Base-by-base conservation (phyloP, 2,888 invertebrate species). In the Harmothoe impar region DNA sequence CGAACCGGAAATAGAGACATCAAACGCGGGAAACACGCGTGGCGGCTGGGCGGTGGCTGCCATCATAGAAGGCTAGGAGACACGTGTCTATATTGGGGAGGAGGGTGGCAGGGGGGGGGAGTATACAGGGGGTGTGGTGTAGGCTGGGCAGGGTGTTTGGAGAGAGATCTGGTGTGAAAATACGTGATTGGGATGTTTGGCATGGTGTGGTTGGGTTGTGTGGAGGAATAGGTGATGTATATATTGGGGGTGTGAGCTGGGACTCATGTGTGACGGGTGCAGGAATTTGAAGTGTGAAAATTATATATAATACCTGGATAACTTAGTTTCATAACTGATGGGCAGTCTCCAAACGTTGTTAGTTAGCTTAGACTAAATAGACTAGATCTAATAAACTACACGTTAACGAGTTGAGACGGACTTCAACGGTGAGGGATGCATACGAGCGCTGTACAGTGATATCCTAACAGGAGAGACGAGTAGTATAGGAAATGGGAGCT, bases 1-100 rank as follows among this genome's bases (percentile, higher is more conserved):
- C 72, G 72, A 72, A 72, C 72, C 72, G 72, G 72, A 72, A 72
- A 72, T 72, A 72, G 72, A 72, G 72, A 72, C 72, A 72, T 72
- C 72, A 72, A 72, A 72, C 72, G 72, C 72, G 72, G 72, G 72
- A 72, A 72, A 72, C 72, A 25, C 25, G 72, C 72, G 72, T 25
- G 29, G 25, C 25, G 72, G 29, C 25, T 7, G 25, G 5, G 72
- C 72, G 72, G 29, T 15, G 62, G 62, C 3, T 25, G 31, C 72
- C 17, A 72, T 72, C 29, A 72, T 72, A 72, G 25, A 72, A 25
- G 72, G 62, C 15, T 15, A 25, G 25, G 29, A 29, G 72, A 25
- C 25, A 25, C 72, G 23, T n/a, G n/a, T n/a, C 20, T 62, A 62
- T 20, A 20, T 20, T n/a, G 62, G 43, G 43, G 3, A 25, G 72